A percentile compares a stretch with the other conserved stretches of the same genome.
These are phyloP conservation scores for Vanacampus margaritifer DNA, from an alignment of 2,113 vertebrate genomes.

Conservation along the genomic window DNA sequence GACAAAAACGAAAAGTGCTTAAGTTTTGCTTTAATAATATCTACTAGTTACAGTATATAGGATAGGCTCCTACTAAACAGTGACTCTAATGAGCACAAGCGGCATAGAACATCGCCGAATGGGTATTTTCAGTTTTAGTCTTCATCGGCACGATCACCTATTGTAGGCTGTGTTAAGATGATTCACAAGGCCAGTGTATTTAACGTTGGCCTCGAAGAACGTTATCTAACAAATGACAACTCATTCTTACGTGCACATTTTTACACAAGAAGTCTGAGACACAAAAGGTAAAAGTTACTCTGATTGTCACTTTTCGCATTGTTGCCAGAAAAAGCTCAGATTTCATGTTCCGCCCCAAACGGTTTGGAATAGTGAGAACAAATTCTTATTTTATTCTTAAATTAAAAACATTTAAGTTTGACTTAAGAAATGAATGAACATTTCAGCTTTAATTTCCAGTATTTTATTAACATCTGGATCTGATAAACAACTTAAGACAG, in stretches of 20 bases:
- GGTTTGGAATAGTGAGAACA: not conserved
- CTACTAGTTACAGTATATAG: too few relatives aligned
- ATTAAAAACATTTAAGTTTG: not conserved
- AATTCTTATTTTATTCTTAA: not conserved
- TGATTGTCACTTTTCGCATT: not conserved
- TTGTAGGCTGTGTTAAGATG: slow-evolving; percentile 24
- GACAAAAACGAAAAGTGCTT: too few relatives aligned
- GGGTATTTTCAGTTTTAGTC: slow-evolving; percentile 27
- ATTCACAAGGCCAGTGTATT: slow-evolving; percentile 26
- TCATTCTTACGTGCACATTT: not conserved
- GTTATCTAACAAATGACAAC: not conserved
- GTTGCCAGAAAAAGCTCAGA: not conserved
- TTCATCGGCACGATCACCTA: slow-evolving; percentile 36
- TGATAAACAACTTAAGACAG: too few relatives aligned
- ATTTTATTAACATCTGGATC: too few relatives aligned
- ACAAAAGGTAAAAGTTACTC: not conserved
- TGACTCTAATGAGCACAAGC: not conserved
- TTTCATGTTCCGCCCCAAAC: too few relatives aligned
- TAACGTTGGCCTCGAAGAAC: not conserved
- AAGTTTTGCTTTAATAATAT: too few relatives aligned
- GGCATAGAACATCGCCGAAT: not conserved
- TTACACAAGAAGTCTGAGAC: not conserved
- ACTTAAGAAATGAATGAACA: not conserved
- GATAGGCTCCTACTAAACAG: too few relatives aligned
- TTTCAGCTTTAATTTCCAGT: not conserved